Evolutionary conservation across 1,140 invertebrate genomes (phyloP).

Genomic region (Pararge aegeria): DNA sequence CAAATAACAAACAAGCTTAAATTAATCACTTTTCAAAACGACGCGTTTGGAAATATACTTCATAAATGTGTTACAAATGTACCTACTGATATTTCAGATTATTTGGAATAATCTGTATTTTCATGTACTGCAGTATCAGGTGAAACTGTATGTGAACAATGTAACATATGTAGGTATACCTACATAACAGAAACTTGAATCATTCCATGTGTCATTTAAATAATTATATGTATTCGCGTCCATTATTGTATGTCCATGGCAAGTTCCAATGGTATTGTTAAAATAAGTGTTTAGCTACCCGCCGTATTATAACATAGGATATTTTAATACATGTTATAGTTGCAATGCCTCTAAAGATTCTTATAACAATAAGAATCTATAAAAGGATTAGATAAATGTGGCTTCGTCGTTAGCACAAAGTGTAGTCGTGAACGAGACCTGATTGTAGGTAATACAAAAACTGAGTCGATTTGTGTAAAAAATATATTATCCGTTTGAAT

Average conservation of each 20-base stretch:
- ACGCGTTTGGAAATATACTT: too few relatives aligned
- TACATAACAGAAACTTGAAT: neutral
- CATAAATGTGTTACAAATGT: too few relatives aligned
- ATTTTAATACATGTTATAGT: conserved; percentile 23
- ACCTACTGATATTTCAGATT: too few relatives aligned
- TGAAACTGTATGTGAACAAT: too few relatives aligned
- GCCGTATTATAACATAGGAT: conserved; percentile 6
- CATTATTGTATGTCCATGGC: conserved; percentile 18
- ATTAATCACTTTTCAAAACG: too few relatives aligned
- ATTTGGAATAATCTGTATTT: too few relatives aligned
- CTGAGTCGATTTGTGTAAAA: too few relatives aligned
- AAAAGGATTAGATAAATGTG: conserved; percentile 12
- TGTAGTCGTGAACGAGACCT: conserved; percentile 25
- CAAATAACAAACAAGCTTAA: too few relatives aligned
- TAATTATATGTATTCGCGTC: conserved; percentile 22
- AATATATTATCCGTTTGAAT: too few relatives aligned
- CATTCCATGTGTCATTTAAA: conserved; percentile 8
- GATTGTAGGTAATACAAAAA: neutral
- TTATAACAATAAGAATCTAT: neutral
- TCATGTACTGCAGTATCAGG: too few relatives aligned
- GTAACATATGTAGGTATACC: too few relatives aligned
- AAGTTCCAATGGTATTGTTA: conserved; percentile 6
- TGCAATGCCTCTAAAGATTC: conserved; percentile 6
- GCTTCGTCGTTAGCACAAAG: conserved; percentile 19
- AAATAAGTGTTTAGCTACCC: conserved; percentile 10